These are phyloP conservation scores for Orthosia incerta DNA, from an alignment of 2,888 invertebrate species.

Conservation along the genomic window DNA sequence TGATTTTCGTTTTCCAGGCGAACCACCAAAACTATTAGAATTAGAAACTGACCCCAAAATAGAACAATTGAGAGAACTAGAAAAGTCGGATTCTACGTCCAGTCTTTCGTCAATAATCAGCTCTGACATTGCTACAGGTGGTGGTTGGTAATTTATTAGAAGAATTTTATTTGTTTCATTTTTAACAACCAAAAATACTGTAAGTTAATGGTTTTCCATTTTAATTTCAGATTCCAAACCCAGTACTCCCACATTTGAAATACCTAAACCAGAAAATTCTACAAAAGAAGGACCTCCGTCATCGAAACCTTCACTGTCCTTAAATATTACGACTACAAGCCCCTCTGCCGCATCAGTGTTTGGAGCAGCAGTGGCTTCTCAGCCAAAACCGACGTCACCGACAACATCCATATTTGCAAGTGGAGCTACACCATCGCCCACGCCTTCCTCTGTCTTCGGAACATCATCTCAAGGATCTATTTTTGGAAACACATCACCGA, in stretches of 20 bases:
- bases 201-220: not conserved
- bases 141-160: conserved; percentile 43
- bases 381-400: conserved; percentile 61
- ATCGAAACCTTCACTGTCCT: conserved; percentile 53
- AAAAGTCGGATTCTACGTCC: conserved; percentile 64
- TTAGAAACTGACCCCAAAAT: conserved; percentile 64
- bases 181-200: not conserved
- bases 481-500: conserved; percentile 58
- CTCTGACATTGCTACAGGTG: conserved; percentile 61
- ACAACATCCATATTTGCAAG: conserved; percentile 66
- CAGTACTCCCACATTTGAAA: conserved; percentile 47
- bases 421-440: conserved; percentile 60
- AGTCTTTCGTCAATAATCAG: conserved; percentile 72
- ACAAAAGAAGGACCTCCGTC: conserved; percentile 40
- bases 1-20: conserved; percentile 57
- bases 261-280: conserved; percentile 44
- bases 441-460: conserved; percentile 59
- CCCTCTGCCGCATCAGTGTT: conserved; percentile 75
- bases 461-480: conserved; percentile 63
- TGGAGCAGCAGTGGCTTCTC: conserved; percentile 71
- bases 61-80: conserved; percentile 61
- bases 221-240: conserved; percentile 70
- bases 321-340: conserved; percentile 56
- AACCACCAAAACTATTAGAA: conserved; percentile 65
- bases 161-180: not conserved